Conservation (phyloP, 2,797 vertebrate species). For the Hippoglossus hippoglossus region DNA sequence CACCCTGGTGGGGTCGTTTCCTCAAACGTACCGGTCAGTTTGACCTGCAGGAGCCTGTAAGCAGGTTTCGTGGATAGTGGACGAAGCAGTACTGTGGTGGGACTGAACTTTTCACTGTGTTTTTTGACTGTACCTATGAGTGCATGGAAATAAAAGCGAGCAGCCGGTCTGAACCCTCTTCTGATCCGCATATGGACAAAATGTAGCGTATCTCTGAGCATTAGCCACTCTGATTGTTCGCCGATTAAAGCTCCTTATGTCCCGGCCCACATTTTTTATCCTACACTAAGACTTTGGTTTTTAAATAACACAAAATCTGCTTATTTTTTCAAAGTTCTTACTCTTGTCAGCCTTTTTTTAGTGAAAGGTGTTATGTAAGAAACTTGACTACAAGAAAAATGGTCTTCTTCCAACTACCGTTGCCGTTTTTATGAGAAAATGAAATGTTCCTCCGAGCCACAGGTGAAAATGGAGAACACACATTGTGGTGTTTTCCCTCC, state of each 20-base stretch:
- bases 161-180: constrained; percentile 29
- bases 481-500: constrained; percentile 7
- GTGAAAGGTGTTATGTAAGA: constrained; percentile 43
- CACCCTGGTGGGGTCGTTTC: constrained; percentile 8
- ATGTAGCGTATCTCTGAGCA: constrained; percentile 27
- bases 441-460: constrained; percentile 31
- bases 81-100: constrained; percentile 37
- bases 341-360: constrained; percentile 32
- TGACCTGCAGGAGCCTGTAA: constrained; percentile 11
- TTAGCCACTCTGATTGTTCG: constrained; percentile 55
- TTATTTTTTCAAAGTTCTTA: constrained; percentile 51
- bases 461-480: constrained; percentile 43
- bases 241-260: constrained; percentile 59
- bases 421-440: constrained; percentile 56
- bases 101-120: constrained; percentile 42
- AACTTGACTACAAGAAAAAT: constrained; percentile 50
- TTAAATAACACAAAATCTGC: constrained; percentile 63
- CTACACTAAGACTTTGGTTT: constrained; percentile 38
- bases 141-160: constrained; percentile 40
- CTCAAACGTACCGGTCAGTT: constrained; percentile 17
- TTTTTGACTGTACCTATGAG: constrained; percentile 49
- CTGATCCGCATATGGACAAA: constrained; percentile 42
- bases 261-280: constrained; percentile 52
- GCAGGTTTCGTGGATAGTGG: constrained; percentile 46
- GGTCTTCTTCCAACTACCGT: constrained; percentile 8